phyloP scores from a whole-genome alignment of 2,888 invertebrate species.

The Temnothorax unifasciatus region DNA sequence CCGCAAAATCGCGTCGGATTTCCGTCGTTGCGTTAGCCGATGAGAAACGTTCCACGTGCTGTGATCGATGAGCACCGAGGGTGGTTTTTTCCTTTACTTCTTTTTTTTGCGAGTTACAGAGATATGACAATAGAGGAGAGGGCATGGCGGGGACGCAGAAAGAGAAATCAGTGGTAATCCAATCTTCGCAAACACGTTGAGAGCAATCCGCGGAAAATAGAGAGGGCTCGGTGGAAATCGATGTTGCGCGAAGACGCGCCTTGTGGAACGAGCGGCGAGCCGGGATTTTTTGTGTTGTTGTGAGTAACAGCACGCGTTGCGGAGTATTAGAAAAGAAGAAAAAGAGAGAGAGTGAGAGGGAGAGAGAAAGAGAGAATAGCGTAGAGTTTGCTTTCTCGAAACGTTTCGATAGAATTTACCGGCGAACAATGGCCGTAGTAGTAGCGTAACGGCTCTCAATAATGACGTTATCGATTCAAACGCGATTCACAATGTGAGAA shows the following conservation, averaged over 20 bases:
- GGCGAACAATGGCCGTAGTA: constrained; percentile 65
- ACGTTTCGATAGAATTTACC: constrained; percentile 62
- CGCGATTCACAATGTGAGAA: constrained; percentile 61
- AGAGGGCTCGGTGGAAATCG: constrained; percentile 42
- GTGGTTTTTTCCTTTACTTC: background rate
- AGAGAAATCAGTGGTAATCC: constrained; percentile 43
- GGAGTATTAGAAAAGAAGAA: background rate
- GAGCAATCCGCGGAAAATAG: constrained; percentile 43
- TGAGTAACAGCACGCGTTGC: background rate
- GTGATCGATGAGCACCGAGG: constrained; percentile 51
- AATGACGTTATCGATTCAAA: constrained; percentile 77
- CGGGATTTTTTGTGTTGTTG: background rate
- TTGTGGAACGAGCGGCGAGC: background rate
- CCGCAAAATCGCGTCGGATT: background rate
- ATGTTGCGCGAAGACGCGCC: constrained; percentile 42
- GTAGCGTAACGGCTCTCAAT: constrained; percentile 72
- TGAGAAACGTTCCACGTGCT: constrained; percentile 44
- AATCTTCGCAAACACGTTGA: constrained; percentile 47
- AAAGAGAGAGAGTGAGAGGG: background rate
- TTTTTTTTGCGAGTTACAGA: constrained; percentile 32
- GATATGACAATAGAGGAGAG: constrained; percentile 5
- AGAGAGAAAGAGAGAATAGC: background rate
- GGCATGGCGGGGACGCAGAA: background rate
- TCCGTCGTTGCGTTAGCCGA: constrained; percentile 16
- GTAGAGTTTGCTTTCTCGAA: constrained; percentile 20